Evolutionary conservation across 2,888 invertebrate species (phyloP), one percentile per base, ranked within the genome.

Genomic region (Catocala sponsa): DNA sequence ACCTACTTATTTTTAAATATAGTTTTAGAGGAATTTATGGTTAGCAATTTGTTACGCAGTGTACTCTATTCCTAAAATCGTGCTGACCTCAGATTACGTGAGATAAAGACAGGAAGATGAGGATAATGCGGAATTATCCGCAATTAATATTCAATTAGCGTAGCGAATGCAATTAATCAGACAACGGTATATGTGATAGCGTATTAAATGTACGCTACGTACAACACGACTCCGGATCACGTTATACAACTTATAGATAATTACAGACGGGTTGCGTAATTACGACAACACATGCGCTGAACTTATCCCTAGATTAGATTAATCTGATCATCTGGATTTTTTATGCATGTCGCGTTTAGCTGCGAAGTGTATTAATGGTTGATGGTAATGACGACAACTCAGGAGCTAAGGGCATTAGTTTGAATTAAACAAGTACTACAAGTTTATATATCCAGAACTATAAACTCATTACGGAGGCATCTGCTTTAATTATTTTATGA

Each of bases 301-400:
- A 53, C 67, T 72, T 72, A 72, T 75, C 75, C 69, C 71, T 67
- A 61, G 70, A 74, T 76, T 73, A 74, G 62, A 79, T 70, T 77
- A 63, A 76, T 77, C 70, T 72, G 55, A 54, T 54, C 63, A 66
- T 58, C 44, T 11, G 12, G 11, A 44, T 63, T 48, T 65, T 53
- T 13, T 52, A 44, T 59, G 13, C 49, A 13, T 46, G n/a, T 53
- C 35, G 5, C 41, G 48, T 47, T 48, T 55, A 41, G 47, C 53
- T 10, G 61, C 51, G 65, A 59, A 55, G 51, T 53, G 42, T 57
- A 75, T 68, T 57, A 64, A 74, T 72, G 42, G 53, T 6, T 35
- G 49, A 51, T 63, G 67, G 56, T 71, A 63, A 58, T 63, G 38
- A 12, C 44, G 43, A 42, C 12, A 25, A 56, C 43, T n/a, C 35